Evolutionary conservation across 2,888 invertebrate species (phyloP), one percentile per base, ranked within the genome.

Genomic region (Mechanitis messenoides): DNA sequence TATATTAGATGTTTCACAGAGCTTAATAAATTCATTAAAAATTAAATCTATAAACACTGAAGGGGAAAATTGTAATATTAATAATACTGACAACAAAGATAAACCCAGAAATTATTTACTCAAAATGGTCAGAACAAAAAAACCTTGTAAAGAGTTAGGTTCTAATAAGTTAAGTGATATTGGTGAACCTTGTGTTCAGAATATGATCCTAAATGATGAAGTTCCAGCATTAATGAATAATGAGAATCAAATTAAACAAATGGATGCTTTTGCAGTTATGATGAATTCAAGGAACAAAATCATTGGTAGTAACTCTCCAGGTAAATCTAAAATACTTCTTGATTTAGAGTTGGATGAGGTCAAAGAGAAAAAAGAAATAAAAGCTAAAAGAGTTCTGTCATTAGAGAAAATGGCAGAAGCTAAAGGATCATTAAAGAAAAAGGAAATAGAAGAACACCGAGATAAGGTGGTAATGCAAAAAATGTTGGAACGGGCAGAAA

Each of bases 221-320:
- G 58, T 31, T 46, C 47, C 38, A 33, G 31, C 64, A 5, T 33
- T 55, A 33, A 47, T 55, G 45, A 61, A 60, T 55, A 61, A 85
- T 50, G 67, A 67, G 35, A 71, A 60, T 58, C 73, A 79, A 63
- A 78, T 78, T 33, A 83, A 80, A 65, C 78, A 84, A 67, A 84
- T 78, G 59, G 82, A 94, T 89, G 93, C 92, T 45, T 94, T 94
- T 78, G 86, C 92, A 72, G 75, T 94, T 42, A 86, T 94, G 85
- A 94, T 94, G 94, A 92, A 92, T 68, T 92, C 92, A 28, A 87
- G 93, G 67, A 91, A 92, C 74, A 93, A 92, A 75, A 87, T 88
- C 56, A 91, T 94, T 65, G 94, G 94, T 2, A 79, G 81, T 33
- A 94, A 94, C 80, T 91, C 92, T 33, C 91, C 92, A 7, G 93